phyloP scores from a whole-genome alignment of 2,797 vertebrate species.

The Enteromius paludinosus region DNA sequence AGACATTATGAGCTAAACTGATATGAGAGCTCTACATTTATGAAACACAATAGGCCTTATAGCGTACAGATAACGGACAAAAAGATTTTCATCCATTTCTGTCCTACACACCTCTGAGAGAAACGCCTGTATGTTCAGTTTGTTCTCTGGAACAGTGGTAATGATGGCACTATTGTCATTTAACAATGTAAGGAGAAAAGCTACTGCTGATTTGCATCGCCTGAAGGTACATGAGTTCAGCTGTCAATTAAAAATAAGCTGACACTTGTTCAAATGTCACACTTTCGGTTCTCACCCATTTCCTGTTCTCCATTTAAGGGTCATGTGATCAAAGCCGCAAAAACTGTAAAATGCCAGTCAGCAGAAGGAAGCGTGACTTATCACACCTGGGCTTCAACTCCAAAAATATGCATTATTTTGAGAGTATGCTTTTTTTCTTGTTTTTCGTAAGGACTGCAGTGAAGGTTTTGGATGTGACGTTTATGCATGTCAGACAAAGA shows the following conservation, averaged over 20 bases:
- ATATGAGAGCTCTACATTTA: background rate
- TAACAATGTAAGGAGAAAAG: background rate
- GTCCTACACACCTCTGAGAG: background rate
- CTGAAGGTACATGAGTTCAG: background rate
- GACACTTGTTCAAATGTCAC: conserved; percentile 46
- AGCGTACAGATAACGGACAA: background rate
- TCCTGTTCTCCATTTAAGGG: conserved; percentile 40
- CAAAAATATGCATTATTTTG: background rate
- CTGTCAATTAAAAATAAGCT: conserved; percentile 3
- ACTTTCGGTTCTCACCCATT: conserved; percentile 46
- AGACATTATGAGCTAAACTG: background rate
- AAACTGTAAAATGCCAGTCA: conserved; percentile 13
- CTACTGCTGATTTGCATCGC: background rate
- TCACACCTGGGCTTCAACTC: background rate
- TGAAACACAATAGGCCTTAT: background rate
- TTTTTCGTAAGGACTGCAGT: background rate
- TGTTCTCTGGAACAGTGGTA: background rate
- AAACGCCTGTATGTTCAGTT: background rate
- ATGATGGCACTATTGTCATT: background rate
- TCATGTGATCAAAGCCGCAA: conserved; percentile 24
- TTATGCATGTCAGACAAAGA: background rate
- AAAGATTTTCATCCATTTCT: background rate
- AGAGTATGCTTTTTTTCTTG: background rate
- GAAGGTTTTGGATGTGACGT: conserved; percentile 9
- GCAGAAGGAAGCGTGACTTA: background rate